Base-by-base conservation (phyloP, 2,797 vertebrate species). In the Carduelis carduelis region DNA sequence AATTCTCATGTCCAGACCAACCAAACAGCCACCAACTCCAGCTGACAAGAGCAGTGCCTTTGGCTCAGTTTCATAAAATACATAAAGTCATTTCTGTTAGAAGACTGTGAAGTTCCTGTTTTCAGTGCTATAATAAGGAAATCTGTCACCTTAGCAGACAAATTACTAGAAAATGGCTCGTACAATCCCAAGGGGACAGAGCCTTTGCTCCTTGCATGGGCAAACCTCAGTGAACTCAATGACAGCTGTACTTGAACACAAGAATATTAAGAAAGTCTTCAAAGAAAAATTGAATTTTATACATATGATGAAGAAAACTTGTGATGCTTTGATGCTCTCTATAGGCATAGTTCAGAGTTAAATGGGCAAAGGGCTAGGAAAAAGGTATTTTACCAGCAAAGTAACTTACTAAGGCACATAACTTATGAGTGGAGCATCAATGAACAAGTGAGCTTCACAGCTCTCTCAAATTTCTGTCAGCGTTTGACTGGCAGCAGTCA, bases 11-110 rank as follows among this genome's bases (percentile, higher is more conserved):
- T 97, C 90, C 96, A 95, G 86, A 93, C 63, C 77, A 95, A 95
- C 89, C 61, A 87, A 96, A 95, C 94, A 91, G 74, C 83, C 82
- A 76, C 85, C 87, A 94, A 93, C 90, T 94, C 91, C 69, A 50
- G 21, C 46, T 87, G 93, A 96, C 87, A 94, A 96, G 90, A 95
- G 65, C 64, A 85, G 50, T 39, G 66, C 89, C 93, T 96, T 97
- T 94, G 87, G 95, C 96, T 95, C 56, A 79, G 59, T 64, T 94
- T 96, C 95, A 96, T 90, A 94, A 97, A 97, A 95, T 87, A 59
- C 26, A 59, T 96, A 93, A 95, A 94, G 79, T 87, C 52, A 88
- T 91, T 35, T 82, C 75, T 96, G 96, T 64, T 90, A 97, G 75
- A n/a, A 74, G 88, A 95, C 90, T 92, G 93, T 74, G 85, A 93